Evolutionary conservation across 2,113 vertebrate genomes (phyloP).

Genomic region (Eublepharis macularius): DNA sequence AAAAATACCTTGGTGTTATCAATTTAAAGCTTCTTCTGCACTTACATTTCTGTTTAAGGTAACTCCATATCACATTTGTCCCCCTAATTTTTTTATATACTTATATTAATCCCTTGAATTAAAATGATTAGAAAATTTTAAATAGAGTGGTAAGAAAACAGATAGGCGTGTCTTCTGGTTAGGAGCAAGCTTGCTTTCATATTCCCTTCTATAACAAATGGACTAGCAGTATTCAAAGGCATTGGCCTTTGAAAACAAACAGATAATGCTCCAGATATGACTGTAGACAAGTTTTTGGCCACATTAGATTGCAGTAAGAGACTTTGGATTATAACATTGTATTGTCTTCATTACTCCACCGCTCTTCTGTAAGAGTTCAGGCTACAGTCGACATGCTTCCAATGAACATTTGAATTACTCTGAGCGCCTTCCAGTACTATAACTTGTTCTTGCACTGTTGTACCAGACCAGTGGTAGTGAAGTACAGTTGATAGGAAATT

Average conservation of each 20-base stretch:
- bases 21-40: conserved; percentile 23
- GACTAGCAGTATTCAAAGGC: conserved; percentile 38
- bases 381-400: conserved; percentile 8
- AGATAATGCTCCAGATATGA: background rate
- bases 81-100: conserved; percentile 7
- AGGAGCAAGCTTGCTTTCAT: conserved; percentile 37
- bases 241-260: background rate
- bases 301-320: background rate
- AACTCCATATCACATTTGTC: conserved; percentile 32
- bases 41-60: conserved; percentile 27
- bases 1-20: conserved; percentile 44
- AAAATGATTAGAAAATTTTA: conserved; percentile 16
- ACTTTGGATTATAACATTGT: background rate
- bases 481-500: conserved; percentile 45
- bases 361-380: conserved; percentile 40
- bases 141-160: conserved; percentile 57
- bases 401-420: conserved; percentile 20
- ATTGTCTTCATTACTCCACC: conserved; percentile 33
- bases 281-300: too few relatives aligned
- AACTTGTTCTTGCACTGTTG: conserved; percentile 50
- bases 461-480: conserved; percentile 15
- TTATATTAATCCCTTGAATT: background rate
- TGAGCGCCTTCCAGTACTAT: conserved; percentile 49
- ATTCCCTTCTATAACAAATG: background rate
- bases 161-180: conserved; percentile 35